Evolutionary conservation across 2,888 invertebrate genomes (phyloP).

Genomic region (Heliconius cydno): DNA sequence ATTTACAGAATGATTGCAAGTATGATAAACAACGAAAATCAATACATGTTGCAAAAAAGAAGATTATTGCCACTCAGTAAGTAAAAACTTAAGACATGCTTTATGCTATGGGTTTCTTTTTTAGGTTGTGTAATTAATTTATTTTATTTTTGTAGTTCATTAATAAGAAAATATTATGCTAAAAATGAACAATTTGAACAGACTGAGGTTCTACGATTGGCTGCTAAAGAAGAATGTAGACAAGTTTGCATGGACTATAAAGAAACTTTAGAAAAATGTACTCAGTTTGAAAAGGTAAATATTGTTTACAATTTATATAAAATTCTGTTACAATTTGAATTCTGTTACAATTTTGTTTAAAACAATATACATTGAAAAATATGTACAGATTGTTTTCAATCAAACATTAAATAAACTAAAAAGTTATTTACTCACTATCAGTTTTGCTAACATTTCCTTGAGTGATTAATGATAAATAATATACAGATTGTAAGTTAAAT

Average conservation of each 20-base stretch:
- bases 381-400: not conserved
- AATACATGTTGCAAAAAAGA: conserved; percentile 58
- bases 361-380: too few relatives aligned
- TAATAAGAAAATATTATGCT: conserved; percentile 57
- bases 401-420: too few relatives aligned
- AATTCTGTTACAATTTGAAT: too few relatives aligned
- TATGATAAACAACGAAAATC: conserved; percentile 54
- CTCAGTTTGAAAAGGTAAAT: conserved; percentile 62
- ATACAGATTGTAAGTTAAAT: not conserved
- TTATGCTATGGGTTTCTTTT: not conserved
- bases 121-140: not conserved
- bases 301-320: conserved; percentile 20
- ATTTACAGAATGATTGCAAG: conserved; percentile 51
- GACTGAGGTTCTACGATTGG: conserved; percentile 54
- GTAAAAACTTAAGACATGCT: conserved; percentile 47
- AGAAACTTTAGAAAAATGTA: conserved; percentile 57
- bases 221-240: conserved; percentile 62
- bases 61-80: conserved; percentile 65
- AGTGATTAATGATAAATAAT: not conserved
- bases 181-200: conserved; percentile 55
- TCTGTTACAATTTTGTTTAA: too few relatives aligned
- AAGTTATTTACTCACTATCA: not conserved
- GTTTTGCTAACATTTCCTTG: not conserved
- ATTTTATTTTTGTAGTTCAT: conserved; percentile 54
- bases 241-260: conserved; percentile 62